Evolutionary conservation across 1,140 invertebrate genomes (phyloP).

Genomic region (Drosophila ananassae): DNA sequence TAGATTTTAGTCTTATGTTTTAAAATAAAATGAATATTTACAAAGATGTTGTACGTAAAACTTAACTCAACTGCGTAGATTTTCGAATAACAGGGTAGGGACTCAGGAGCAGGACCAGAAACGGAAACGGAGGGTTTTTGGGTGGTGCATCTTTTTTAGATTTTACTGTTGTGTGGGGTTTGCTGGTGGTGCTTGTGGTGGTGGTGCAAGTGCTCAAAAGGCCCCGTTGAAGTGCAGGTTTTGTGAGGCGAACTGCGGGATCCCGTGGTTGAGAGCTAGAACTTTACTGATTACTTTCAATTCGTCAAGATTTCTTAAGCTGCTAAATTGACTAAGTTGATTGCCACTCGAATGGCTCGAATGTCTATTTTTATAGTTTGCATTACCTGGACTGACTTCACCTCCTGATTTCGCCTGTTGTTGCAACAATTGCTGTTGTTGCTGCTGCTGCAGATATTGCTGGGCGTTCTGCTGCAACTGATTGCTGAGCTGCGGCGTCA

Average conservation of each 20-base stretch:
- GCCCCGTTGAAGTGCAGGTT: slow-evolving; percentile 75
- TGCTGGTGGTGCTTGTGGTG: slow-evolving; percentile 51
- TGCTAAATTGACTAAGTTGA: slow-evolving; percentile 86
- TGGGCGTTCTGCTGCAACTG: slow-evolving; percentile 78
- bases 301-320: slow-evolving; percentile 87
- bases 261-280: slow-evolving; percentile 89
- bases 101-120: slow-evolving; percentile 32
- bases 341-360: slow-evolving; percentile 81
- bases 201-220: slow-evolving; percentile 72
- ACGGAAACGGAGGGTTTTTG: slow-evolving; percentile 38
- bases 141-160: slow-evolving; percentile 28
- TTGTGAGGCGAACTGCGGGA: slow-evolving; percentile 79
- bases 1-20: slow-evolving; percentile 55
- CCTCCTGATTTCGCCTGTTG: slow-evolving; percentile 53
- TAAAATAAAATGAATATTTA: slow-evolving; percentile 76
- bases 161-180: slow-evolving; percentile 17
- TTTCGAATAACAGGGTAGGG: slow-evolving; percentile 27
- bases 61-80: slow-evolving; percentile 55
- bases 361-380: slow-evolving; percentile 76
- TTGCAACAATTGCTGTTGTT: slow-evolving; percentile 47
- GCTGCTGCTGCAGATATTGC: slow-evolving; percentile 73
- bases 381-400: slow-evolving; percentile 69
- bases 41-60: slow-evolving; percentile 70
- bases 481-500: slow-evolving; percentile 73
- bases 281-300: slow-evolving; percentile 92